These are phyloP conservation scores for Hemiprocne comata DNA, from an alignment of 2,113 vertebrate species.

Conservation along the genomic window DNA sequence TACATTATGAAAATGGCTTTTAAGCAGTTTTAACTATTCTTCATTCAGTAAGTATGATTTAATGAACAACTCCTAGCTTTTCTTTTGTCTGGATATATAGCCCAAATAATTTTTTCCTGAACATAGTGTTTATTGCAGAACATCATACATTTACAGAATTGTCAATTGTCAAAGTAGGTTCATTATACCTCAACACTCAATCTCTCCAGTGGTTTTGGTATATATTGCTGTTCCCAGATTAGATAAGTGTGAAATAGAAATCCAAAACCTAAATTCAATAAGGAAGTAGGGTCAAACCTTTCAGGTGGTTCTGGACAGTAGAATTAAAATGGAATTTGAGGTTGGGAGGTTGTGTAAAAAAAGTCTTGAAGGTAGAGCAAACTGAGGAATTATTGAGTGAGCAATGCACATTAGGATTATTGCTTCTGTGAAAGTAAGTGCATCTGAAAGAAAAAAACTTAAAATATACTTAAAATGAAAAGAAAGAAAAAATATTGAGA, in stretches of 20 bases:
- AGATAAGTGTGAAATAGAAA: background rate
- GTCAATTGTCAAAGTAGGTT: background rate
- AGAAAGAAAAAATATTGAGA: background rate
- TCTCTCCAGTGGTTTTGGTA: background rate
- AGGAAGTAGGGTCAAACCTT: fast-evolving
- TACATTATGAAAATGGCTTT: background rate
- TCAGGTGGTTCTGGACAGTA: background rate
- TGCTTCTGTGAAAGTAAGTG: background rate
- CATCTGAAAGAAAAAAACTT: background rate
- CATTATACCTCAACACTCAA: background rate
- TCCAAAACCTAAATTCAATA: background rate
- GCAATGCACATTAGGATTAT: background rate
- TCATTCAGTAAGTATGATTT: background rate
- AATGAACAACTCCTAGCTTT: background rate
- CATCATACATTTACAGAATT: background rate
- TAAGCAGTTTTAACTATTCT: background rate
- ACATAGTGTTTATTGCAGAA: background rate
- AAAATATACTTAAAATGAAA: background rate
- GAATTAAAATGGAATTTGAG: background rate
- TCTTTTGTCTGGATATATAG: background rate
- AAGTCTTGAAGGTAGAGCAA: background rate
- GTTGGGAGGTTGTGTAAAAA: background rate
- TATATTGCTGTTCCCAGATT: background rate
- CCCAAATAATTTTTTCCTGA: background rate
- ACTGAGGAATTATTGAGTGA: background rate